Conservation (phyloP, 2,888 invertebrate species). For the Ectobius pallidus region DNA sequence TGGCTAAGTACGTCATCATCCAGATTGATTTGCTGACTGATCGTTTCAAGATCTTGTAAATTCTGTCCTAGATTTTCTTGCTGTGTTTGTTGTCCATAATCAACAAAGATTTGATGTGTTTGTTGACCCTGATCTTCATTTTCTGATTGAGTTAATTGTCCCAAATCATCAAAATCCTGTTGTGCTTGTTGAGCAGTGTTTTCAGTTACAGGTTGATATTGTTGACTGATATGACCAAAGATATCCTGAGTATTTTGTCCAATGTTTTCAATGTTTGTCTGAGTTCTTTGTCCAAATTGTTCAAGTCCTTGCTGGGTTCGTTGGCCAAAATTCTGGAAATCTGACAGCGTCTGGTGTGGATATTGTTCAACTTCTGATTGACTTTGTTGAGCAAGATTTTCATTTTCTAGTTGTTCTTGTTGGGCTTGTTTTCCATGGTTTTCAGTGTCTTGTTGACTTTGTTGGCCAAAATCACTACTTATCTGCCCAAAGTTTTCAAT, state of each 20-base stretch:
- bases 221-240: not conserved
- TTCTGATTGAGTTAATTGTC: conserved; percentile 44
- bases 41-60: too few relatives aligned
- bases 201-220: conserved; percentile 48
- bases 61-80: not conserved
- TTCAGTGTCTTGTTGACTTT: conserved; percentile 27
- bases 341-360: too few relatives aligned
- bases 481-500: too few relatives aligned
- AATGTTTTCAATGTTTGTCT: too few relatives aligned
- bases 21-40: too few relatives aligned
- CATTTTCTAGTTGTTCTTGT: conserved; percentile 43
- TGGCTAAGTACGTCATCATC: too few relatives aligned
- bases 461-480: conserved; percentile 24
- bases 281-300: too few relatives aligned
- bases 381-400: conserved; percentile 29
- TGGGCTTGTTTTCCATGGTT: too few relatives aligned
- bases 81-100: conserved; percentile 24
- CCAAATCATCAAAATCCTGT: not conserved
- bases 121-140: conserved; percentile 50
- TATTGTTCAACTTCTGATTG: too few relatives aligned
- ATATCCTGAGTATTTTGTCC: conserved; percentile 28
- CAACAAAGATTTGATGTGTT: conserved; percentile 44
- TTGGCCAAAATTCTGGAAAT: not conserved
- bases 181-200: conserved; percentile 47
- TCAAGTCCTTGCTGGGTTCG: too few relatives aligned